Base-by-base conservation (phyloP, 1,140 invertebrate species). In the Drosophila jambulina region DNA sequence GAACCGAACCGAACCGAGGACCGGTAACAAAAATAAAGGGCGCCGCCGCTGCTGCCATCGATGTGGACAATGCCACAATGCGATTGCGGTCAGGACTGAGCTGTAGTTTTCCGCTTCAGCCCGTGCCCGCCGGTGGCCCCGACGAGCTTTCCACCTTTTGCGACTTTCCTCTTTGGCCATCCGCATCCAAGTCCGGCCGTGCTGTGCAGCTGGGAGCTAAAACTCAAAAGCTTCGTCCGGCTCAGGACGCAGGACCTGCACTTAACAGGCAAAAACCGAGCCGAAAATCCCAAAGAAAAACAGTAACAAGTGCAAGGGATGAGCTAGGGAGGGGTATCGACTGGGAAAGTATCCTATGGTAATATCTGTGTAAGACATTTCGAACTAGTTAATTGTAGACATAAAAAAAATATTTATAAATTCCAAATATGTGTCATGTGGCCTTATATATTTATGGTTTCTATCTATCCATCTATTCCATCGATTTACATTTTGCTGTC, bases 21-120 rank as follows among this genome's bases (percentile, higher is more conserved):
- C 57, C 63, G 77, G 80, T 78, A 77, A 80, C 80, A 80, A 87
- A 87, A 88, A 78, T 87, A 84, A 74, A 62, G 76, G 84, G 84
- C 84, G 83, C 74, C 83, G 80, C 82, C 84, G 49, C 34, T 23
- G 21, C 53, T 23, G 21, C 53, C 53, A 86, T 86, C 78, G 84
- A 87, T 87, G 80, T 80, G 83, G 67, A 88, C 83, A 87, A 84
- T 84, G 84, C 84, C 85, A 78, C 84, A 88, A 88, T 88, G 84
- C 84, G 85, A 88, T 88, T 88, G 84, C 74, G 84, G 84, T 90
- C 80, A 88, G 68, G 56, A 43, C 75, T 59, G 54, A 69, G 77
- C 59, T 72, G 56, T 40, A 63, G 53, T 32, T 42, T 40, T 34
- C 8, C 34, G 17, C 49, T 17, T 23, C 15, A 36, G 9, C 9